Base-by-base conservation (phyloP, 2,888 invertebrate genomes). In the Strigamia transsilvanica region DNA sequence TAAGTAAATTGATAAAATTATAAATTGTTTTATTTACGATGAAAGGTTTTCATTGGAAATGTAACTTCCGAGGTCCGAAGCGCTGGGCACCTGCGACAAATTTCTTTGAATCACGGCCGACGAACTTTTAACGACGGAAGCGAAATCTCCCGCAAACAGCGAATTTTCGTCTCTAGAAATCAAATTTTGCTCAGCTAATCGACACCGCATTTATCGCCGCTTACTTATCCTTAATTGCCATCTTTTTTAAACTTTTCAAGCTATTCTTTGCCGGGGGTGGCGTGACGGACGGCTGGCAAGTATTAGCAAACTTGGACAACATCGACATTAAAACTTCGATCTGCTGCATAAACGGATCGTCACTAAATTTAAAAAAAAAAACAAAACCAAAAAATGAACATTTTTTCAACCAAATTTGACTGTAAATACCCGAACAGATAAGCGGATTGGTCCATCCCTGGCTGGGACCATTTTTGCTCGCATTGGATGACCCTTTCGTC, bases 341-440 rank as follows among this genome's bases (percentile, higher is more conserved):
- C 15, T 73, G 73, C 12, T 73, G 73, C 73, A 73, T 73, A n/a
- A 73, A 73, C 32, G 73, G 73, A 73, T 73, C 73, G 12, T 73
- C 73, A 73, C 73, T 73, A n/a, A 9, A 73, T 73, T 27, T 27
- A 27, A 32, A 73, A 32, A 73, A 23, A 61, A 61, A 12, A 10
- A 23, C n/a, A n/a, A n/a, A n/a, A n/a, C n/a, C n/a, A n/a, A n/a
- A n/a, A n/a, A n/a, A n/a, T n/a, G n/a, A n/a, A n/a, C n/a, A n/a
- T n/a, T n/a, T n/a, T n/a, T n/a, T 61, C 18, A 12, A 18, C 3
- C 0, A 23, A 23, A 10, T 61, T 66, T 23, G 7, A 66, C 10
- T 1, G n/a, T 5, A 73, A 73, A 32, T 73, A 73, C 73, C 73
- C 73, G 7, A 73, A 73, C 13, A 73, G 12, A 32, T 73, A 73